Evolutionary conservation across 2,888 invertebrate genomes (phyloP).

Genomic region (Bimastos eiseni): DNA sequence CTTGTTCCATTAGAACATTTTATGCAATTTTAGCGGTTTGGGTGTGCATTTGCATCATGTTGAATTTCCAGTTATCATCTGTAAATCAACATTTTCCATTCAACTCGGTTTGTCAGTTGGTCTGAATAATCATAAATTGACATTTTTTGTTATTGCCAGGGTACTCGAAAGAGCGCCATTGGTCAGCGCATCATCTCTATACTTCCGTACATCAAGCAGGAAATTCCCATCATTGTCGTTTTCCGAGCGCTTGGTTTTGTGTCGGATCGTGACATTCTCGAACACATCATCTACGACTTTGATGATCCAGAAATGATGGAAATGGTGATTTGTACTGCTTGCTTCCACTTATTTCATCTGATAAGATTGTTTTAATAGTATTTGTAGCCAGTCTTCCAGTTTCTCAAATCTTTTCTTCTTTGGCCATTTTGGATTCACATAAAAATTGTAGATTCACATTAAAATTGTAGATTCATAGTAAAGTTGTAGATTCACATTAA

Average conservation of each 20-base stretch:
- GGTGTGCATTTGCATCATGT: no score
- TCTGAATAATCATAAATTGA: neutral
- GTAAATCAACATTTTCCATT: neutral
- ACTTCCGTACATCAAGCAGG: constrained; percentile 97
- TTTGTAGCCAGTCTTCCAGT: neutral
- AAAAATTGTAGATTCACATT: no score
- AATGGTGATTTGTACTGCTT: constrained; percentile 73
- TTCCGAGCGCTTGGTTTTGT: constrained; percentile 99
- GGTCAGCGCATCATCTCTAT: constrained; percentile 97
- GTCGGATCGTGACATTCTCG: constrained; percentile 96
- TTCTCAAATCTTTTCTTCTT: neutral
- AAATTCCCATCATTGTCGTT: constrained; percentile 99
- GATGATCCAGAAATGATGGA: constrained; percentile 99
- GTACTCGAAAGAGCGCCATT: constrained; percentile 96
- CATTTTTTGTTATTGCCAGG: constrained; percentile 64
- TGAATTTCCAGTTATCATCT: no score
- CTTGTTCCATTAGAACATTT: no score
- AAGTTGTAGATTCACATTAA: no score
- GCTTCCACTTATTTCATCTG: neutral
- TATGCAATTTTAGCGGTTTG: no score
- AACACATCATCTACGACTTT: constrained; percentile 99
- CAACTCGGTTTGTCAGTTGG: neutral
- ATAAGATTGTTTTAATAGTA: no score
- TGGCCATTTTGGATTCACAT: no score
- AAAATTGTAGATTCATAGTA: no score